Base-by-base conservation (phyloP, 2,113 vertebrate species). In the Tragelaphus imberbis region DNA sequence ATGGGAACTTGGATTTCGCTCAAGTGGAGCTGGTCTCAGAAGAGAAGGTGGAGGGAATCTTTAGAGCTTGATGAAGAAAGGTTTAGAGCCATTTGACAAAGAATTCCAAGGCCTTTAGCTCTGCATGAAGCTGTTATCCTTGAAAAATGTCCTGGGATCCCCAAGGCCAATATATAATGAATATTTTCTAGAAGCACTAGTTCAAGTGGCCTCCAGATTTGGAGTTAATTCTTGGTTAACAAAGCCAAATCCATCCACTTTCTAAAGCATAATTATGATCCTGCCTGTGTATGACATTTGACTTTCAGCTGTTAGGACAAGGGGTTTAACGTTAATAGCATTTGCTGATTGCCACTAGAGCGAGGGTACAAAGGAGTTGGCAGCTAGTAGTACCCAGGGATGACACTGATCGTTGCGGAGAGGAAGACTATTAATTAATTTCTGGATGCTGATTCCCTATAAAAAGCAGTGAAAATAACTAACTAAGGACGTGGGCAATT, bases 401-500 rank as follows among this genome's bases (percentile, higher is more conserved):
- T 79, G 75, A 92, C 61, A 88, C 58, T 68, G 88, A 77, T 79
- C 92, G 88, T 33, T 88, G 40, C 65, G 40, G 14, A 77, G 65
- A 96, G 77, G 84, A 88, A 97, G 97, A 81, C 91, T 95, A 89
- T 49, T 92, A 77, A 97, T 98, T 98, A 96, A 97, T 97, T 95
- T 95, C 61, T 96, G 91, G 91, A 92, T 98, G 84, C 96, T 97
- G 97, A 97, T 96, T 95, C 4, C 2, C 36, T 82, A 23, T 63
- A 65, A 79, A 79, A 86, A 96, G 36, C 59, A 95, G 11, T 92
- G 40, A 75, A 98, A 90, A 94, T 28, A 80, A 80, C 91, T 96
- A 97, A 97, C 96, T 97, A 96, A 97, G 98, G 97, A 95, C 47
- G 93, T 56, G 58, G 55, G 19, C 90, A 81, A 97, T 96, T 97